Conservation (phyloP, 2,113 vertebrate genomes). For the Anoura caudifer region DNA sequence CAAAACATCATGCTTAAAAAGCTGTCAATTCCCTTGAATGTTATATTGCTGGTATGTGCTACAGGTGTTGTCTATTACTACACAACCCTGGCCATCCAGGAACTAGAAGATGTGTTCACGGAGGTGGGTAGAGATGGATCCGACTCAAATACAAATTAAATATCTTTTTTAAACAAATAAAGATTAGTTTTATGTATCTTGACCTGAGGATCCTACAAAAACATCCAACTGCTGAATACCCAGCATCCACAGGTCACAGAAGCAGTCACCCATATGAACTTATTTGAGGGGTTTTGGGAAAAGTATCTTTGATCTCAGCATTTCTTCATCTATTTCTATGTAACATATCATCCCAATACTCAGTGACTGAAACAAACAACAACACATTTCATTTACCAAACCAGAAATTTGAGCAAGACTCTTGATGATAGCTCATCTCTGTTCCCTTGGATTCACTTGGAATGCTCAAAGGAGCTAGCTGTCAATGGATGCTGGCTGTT, state of each 20-base stretch:
- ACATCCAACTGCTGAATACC: background rate
- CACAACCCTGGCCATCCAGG: background rate
- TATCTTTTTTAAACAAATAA: background rate
- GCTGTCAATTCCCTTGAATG: background rate
- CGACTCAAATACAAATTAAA: background rate
- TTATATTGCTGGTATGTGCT: background rate
- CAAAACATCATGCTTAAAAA: background rate
- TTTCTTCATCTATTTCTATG: background rate
- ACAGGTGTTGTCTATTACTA: background rate
- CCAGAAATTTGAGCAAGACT: background rate
- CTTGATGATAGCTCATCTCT: background rate
- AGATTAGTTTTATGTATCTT: background rate
- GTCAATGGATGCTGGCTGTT: no score
- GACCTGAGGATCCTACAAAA: background rate
- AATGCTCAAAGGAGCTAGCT: background rate
- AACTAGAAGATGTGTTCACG: background rate
- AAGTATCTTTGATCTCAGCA: background rate
- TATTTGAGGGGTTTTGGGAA: background rate
- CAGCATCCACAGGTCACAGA: background rate
- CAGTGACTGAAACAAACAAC: background rate
- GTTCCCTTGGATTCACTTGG: background rate
- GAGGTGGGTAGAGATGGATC: background rate
- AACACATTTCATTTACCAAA: background rate
- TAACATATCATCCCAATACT: background rate
- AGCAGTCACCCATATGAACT: accelerated